phyloP scores from a whole-genome alignment of 2,113 vertebrate genomes.

The Heliornis fulica region DNA sequence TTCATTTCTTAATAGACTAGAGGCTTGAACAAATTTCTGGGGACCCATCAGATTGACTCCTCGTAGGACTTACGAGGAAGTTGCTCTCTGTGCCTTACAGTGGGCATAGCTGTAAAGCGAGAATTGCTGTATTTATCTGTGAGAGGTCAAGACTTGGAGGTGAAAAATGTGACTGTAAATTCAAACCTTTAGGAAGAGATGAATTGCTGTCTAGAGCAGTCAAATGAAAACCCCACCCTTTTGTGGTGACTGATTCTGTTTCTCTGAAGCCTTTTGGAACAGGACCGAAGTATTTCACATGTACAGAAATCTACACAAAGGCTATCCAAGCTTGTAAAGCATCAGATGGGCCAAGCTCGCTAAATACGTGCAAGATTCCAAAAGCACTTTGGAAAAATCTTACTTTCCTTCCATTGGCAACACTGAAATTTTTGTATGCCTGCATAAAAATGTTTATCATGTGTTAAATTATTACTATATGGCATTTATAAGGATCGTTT shows the following conservation, averaged over 20 bases:
- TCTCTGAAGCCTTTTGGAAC: constrained; percentile 25
- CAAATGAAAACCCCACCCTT: constrained; percentile 10
- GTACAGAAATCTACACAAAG: not conserved
- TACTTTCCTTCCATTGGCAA: constrained; percentile 1
- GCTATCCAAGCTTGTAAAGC: constrained; percentile 16
- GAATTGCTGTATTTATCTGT: not conserved
- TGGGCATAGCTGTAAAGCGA: not conserved
- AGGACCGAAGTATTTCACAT: constrained; percentile 18
- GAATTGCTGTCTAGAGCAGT: not conserved
- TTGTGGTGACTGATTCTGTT: not conserved
- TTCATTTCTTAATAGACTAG: not conserved
- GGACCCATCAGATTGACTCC: not conserved
- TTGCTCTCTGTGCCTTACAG: not conserved
- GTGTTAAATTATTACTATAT: not conserved
- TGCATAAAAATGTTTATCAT: not conserved
- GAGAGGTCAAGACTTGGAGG: not conserved
- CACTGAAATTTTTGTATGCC: not conserved
- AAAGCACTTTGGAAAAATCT: constrained; percentile 12
- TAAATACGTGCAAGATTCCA: constrained; percentile 23
- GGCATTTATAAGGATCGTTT: not conserved
- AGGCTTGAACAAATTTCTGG: not conserved
- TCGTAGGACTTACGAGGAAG: not conserved
- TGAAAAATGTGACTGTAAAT: not conserved
- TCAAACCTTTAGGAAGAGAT: not conserved
- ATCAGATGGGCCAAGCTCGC: not conserved